Conservation (phyloP, 2,888 invertebrate genomes). For the Catonia carolina region DNA sequence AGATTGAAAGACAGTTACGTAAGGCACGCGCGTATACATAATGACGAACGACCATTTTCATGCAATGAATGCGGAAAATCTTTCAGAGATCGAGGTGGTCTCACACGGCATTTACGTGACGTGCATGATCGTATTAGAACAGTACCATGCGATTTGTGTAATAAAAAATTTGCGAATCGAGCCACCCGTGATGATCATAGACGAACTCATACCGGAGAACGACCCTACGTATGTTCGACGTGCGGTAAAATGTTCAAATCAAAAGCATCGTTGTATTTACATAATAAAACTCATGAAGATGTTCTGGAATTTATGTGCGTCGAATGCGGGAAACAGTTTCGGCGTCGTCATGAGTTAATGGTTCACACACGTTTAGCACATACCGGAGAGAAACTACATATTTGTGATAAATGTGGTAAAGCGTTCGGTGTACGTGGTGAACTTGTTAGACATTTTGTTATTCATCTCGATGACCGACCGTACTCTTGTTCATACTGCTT, state of each 20-base stretch:
- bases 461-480: constrained; percentile 42
- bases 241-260: constrained; percentile 46
- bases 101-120: constrained; percentile 47
- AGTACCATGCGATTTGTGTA: constrained; percentile 47
- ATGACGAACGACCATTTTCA: constrained; percentile 44
- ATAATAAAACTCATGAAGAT: constrained; percentile 46
- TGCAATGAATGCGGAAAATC: constrained; percentile 44
- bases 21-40: constrained; percentile 45
- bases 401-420: constrained; percentile 32
- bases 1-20: constrained; percentile 19
- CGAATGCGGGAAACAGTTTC: constrained; percentile 48
- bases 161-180: constrained; percentile 45
- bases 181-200: constrained; percentile 45
- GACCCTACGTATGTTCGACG: constrained; percentile 43
- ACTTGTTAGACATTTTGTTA: constrained; percentile 41
- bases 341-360: constrained; percentile 35
- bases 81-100: constrained; percentile 27
- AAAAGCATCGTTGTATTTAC: constrained; percentile 45
- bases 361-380: constrained; percentile 22
- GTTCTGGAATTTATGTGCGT: constrained; percentile 45
- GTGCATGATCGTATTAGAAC: constrained; percentile 45
- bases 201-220: constrained; percentile 44
- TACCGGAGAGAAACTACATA: constrained; percentile 30
- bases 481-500: constrained; percentile 46
- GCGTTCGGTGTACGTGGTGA: constrained; percentile 26